Base-by-base conservation (phyloP, 2,797 vertebrate genomes). In the Neoniphon sammara region DNA sequence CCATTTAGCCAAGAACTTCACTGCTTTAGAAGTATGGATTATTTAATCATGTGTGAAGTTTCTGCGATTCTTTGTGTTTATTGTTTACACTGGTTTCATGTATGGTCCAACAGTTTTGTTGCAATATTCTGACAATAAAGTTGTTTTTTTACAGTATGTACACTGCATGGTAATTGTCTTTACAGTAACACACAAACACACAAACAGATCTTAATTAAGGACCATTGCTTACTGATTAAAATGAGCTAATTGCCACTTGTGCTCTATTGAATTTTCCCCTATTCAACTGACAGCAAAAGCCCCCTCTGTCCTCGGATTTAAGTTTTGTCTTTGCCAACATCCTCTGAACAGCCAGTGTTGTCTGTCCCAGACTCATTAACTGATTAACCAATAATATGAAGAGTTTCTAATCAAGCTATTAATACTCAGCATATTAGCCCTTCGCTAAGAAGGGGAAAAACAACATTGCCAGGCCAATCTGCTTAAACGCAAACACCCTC, bases 161-260 rank as follows among this genome's bases (percentile, higher is more conserved):
- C 67, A 4, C 25, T 27, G 4, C 25, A 56, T 76, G 15, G 3
- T 14, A 55, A 23, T 55, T 11, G 12, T 71, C 73, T 66, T 77
- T 62, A 27, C 25, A 58, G n/a, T 60, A 63, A 59, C 57, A 77
- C 53, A 73, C 56, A 1, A 70, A 57, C 59, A 81, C 15, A 75
- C 36, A 82, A 66, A 49, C 70, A 73, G 7, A 73, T 66, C 66
- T 47, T 79, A 72, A 89, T 85, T 80, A 83, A 82, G 63, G 70
- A 34, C 52, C 30, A 62, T 74, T 78, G 31, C 18, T 64, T 47
- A 9, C 66, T 87, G 72, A 90, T 85, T 90, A 83, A 81, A 87
- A 82, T 75, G 0, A 59, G 39, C 70, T 80, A 79, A 87, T 88
- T 72, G 77, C 70, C 60, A 73, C 70, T 87, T 79, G 18, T 76